Evolutionary conservation across 2,113 vertebrate genomes (phyloP).

Genomic region (Antigone vipio): DNA sequence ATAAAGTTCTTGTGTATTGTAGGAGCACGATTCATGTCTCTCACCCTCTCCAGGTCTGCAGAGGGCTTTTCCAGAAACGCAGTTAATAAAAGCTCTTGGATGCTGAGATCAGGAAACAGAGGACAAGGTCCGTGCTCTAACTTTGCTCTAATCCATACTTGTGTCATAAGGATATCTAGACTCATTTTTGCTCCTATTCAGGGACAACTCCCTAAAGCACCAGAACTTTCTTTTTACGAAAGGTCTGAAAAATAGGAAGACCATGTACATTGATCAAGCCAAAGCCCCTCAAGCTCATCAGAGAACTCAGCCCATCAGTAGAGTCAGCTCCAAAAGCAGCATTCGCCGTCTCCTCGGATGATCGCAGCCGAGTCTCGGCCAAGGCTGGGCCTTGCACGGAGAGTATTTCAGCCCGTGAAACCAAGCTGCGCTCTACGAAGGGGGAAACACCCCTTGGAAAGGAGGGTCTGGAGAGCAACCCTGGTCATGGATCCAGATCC

Average conservation of each 20-base stretch:
- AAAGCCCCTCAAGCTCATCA: neutral
- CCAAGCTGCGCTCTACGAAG: neutral
- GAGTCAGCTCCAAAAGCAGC: neutral
- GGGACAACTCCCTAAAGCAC: neutral
- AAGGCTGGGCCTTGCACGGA: neutral
- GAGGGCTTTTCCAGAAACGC: neutral
- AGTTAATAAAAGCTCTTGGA: neutral
- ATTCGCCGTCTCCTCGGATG: neutral
- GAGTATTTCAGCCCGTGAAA: neutral
- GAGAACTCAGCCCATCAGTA: neutral
- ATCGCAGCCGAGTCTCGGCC: neutral
- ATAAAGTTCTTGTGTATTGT: neutral
- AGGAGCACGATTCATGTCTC: neutral
- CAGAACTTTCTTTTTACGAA: neutral
- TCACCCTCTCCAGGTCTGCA: neutral
- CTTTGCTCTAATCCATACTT: neutral
- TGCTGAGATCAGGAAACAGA: neutral
- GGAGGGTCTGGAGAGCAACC: neutral
- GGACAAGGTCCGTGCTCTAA: neutral
- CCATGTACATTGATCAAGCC: rapidly evolving
- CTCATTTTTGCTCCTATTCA: neutral
- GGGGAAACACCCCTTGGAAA: neutral
- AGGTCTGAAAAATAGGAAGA: neutral
- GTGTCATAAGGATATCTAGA: neutral
- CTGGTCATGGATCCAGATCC: neutral